These are phyloP conservation scores for Synanthedon vespiformis DNA, from an alignment of 2,888 invertebrate species.

Conservation along the genomic window DNA sequence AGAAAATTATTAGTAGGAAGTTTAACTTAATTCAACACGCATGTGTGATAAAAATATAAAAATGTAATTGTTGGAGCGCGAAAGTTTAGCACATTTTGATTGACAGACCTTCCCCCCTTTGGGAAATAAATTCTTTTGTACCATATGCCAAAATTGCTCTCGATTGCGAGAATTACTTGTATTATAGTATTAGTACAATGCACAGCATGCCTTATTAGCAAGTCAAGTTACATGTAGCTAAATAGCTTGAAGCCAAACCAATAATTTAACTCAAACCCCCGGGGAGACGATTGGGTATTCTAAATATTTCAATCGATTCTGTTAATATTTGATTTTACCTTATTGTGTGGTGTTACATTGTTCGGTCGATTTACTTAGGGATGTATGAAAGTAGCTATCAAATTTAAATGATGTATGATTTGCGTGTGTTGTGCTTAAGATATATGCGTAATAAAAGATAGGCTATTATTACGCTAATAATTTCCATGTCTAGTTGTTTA, in stretches of 20 bases:
- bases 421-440: too few relatives aligned
- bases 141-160: slow-evolving; percentile 37
- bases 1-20: too few relatives aligned
- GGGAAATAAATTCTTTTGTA: slow-evolving; percentile 19
- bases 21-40: too few relatives aligned
- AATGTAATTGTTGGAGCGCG: background rate
- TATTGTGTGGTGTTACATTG: slow-evolving; percentile 19
- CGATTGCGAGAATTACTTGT: slow-evolving; percentile 25
- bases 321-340: slow-evolving; percentile 46
- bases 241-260: slow-evolving; percentile 56
- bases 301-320: slow-evolving; percentile 36
- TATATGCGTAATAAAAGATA: too few relatives aligned
- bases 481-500: too few relatives aligned
- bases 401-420: too few relatives aligned
- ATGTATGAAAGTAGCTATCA: too few relatives aligned
- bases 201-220: slow-evolving; percentile 55
- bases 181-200: slow-evolving; percentile 28
- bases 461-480: too few relatives aligned
- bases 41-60: background rate
- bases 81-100: background rate
- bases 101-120: slow-evolving; percentile 12
- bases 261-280: slow-evolving; percentile 54
- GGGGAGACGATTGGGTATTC: slow-evolving; percentile 37
- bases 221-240: slow-evolving; percentile 48
- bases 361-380: slow-evolving; percentile 22